Percentiles rank a stretch among this genome's conserved stretches.
These are phyloP conservation scores for Autographa gamma DNA, from an alignment of 2,888 invertebrate species.

Conservation along the genomic window DNA sequence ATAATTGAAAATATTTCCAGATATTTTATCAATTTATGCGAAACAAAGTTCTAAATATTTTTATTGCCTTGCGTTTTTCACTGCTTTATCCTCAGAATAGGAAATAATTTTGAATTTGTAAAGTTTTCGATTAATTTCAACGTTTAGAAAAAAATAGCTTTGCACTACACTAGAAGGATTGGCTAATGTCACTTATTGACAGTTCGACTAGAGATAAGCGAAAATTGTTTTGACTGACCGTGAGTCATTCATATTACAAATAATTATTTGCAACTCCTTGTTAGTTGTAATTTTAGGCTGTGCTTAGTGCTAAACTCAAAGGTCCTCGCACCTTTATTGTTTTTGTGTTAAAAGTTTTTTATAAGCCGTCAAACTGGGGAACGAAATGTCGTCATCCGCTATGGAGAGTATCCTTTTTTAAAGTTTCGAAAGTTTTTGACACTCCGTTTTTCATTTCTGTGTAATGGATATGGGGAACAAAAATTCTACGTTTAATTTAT, in stretches of 20 bases:
- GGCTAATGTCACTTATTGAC: constrained; percentile 35
- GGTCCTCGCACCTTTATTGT: constrained; percentile 58
- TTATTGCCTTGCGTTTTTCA: neutral
- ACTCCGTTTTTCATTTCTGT: constrained; percentile 24
- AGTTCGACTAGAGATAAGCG: constrained; percentile 17
- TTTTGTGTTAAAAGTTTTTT: constrained; percentile 65
- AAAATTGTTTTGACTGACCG: constrained; percentile 54
- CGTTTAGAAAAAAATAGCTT: too few relatives aligned
- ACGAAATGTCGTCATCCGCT: constrained; percentile 95
- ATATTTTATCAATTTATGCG: neutral
- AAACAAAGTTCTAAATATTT: too few relatives aligned
- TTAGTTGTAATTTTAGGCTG: constrained; percentile 26
- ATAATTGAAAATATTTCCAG: neutral
- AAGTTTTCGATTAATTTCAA: too few relatives aligned
- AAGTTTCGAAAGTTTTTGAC: constrained; percentile 44
- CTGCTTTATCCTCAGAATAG: neutral
- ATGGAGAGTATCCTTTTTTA: constrained; percentile 97
- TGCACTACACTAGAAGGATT: neutral
- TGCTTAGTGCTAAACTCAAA: constrained; percentile 53
- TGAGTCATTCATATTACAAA: constrained; percentile 57
- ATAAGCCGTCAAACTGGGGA: constrained; percentile 91
- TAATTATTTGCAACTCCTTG: constrained; percentile 39
- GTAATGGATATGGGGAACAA: constrained; percentile 26
- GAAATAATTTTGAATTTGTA: too few relatives aligned
- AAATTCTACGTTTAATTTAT: constrained; percentile 12